Conservation (phyloP, 2,888 invertebrate species). For the Eupeodes latifasciatus region DNA sequence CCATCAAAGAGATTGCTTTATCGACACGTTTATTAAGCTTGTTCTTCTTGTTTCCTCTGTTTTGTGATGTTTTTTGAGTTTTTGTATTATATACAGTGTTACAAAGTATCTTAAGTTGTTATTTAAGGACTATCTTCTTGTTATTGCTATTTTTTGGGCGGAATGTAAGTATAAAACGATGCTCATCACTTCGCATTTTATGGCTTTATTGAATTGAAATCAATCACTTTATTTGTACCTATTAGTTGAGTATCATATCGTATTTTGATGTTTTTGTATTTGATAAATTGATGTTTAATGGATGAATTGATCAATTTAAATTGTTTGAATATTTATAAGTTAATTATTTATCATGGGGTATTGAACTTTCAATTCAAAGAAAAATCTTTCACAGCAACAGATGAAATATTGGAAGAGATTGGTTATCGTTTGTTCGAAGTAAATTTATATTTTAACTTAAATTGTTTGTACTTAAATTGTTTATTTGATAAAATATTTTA, state of each 20-base stretch:
- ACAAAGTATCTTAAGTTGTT: conserved; percentile 8
- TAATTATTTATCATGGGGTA: neutral
- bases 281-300: conserved; percentile 8
- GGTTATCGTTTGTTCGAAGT: too few relatives aligned
- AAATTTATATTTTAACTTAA: too few relatives aligned
- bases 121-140: conserved; percentile 14
- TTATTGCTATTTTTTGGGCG: neutral
- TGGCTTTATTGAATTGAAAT: conserved; percentile 43
- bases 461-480: too few relatives aligned
- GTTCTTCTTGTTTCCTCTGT: conserved; percentile 39
- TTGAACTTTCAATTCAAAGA: too few relatives aligned
- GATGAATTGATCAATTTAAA: conserved; percentile 49
- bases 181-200: conserved; percentile 40
- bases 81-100: neutral
- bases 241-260: neutral
- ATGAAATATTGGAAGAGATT: too few relatives aligned
- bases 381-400: too few relatives aligned
- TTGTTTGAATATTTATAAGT: conserved; percentile 44
- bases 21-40: conserved; percentile 65
- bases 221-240: conserved; percentile 44
- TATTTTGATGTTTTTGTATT: conserved; percentile 19
- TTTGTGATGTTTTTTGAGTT: neutral
- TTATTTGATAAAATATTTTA: too few relatives aligned
- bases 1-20: conserved; percentile 73
- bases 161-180: conserved; percentile 48